These are phyloP conservation scores for Cebus imitator DNA, from an alignment of 2,113 vertebrate species.

Conservation along the genomic window DNA sequence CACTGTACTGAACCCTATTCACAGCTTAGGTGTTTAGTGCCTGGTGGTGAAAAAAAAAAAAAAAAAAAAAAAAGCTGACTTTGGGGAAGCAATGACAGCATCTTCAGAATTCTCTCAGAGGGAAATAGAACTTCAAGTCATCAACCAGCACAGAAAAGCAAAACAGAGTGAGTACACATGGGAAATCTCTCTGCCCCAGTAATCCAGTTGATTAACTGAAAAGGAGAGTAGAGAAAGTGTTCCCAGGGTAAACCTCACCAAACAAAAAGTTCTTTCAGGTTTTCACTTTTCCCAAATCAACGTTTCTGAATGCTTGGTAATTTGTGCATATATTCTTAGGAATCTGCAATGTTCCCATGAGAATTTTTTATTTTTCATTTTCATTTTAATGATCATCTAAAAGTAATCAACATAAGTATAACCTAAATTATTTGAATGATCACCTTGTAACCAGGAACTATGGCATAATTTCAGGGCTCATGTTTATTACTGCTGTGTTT, in stretches of 20 bases:
- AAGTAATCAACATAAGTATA: not conserved
- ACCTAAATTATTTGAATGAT: not conserved
- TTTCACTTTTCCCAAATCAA: not conserved
- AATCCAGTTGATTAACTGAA: not conserved
- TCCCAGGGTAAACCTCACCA: not conserved
- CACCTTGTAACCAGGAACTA: not conserved
- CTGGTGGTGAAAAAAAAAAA: not conserved
- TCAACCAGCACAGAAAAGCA: not conserved
- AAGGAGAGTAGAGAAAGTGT: not conserved
- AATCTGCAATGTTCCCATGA: not conserved
- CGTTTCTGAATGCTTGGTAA: not conserved
- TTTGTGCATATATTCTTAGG: not conserved
- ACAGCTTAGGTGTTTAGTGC: not conserved
- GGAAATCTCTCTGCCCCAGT: not conserved
- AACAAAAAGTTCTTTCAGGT: not conserved
- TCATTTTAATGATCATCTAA: not conserved
- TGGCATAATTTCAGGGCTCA: not conserved
- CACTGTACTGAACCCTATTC: not conserved
- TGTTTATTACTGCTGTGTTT: not conserved
- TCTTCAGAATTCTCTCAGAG: not conserved
- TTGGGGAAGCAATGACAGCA: not conserved
- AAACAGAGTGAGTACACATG: not conserved
- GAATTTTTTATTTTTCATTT: constrained; percentile 12
- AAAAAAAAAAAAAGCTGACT: not conserved
- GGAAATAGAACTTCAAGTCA: not conserved